Conservation (phyloP, 2,797 vertebrate genomes). For the Synanceia verrucosa region DNA sequence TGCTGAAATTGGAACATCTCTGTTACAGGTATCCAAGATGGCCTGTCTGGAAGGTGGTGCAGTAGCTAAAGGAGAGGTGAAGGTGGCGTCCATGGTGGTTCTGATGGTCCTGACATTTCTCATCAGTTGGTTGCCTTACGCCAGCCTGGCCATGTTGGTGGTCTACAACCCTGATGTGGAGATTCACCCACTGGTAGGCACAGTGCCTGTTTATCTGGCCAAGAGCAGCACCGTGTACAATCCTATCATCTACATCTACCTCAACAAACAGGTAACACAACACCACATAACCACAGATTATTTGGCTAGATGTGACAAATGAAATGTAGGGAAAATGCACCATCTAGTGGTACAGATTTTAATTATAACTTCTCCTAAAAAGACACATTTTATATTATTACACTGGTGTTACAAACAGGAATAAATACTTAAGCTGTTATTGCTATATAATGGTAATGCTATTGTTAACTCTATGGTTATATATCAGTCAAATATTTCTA, state of each 20-base stretch:
- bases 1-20: background rate
- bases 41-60: conserved; percentile 69
- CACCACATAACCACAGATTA: background rate
- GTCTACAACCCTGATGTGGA: conserved; percentile 66
- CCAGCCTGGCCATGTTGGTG: conserved; percentile 71
- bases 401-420: background rate
- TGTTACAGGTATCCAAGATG: conserved; percentile 71
- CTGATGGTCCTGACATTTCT: conserved; percentile 79
- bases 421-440: background rate
- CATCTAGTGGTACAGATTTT: conserved; percentile 58
- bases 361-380: background rate
- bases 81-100: conserved; percentile 73
- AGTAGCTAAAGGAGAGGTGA: conserved; percentile 70
- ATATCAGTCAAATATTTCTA: background rate
- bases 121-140: conserved; percentile 78
- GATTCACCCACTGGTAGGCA: conserved; percentile 68
- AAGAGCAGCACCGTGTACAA: conserved; percentile 83
- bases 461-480: background rate
- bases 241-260: conserved; percentile 82
- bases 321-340: background rate
- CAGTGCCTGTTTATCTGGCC: conserved; percentile 79
- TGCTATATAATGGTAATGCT: background rate
- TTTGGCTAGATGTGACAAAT: background rate
- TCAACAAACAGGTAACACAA: conserved; percentile 78
- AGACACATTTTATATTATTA: background rate